These are phyloP conservation scores for Tethea ocularis DNA, from an alignment of 2,888 invertebrate genomes.

Conservation along the genomic window DNA sequence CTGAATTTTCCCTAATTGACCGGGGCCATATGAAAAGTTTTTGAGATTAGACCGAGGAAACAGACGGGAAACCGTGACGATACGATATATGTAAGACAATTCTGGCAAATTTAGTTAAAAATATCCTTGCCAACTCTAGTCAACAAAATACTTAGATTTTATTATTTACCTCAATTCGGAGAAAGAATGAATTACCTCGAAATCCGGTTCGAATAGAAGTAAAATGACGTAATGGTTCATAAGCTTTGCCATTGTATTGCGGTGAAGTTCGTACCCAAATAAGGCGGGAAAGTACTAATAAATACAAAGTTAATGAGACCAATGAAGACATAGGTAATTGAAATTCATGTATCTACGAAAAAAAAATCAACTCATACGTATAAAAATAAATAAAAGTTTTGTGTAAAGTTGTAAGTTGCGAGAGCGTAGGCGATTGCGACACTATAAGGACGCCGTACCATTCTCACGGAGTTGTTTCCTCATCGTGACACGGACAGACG, in stretches of 20 bases:
- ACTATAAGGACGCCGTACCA: slow-evolving; percentile 66
- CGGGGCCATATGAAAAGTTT: no score
- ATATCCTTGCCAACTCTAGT: no score
- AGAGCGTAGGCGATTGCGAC: slow-evolving; percentile 64
- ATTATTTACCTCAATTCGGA: not conserved
- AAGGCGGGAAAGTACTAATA: slow-evolving; percentile 20
- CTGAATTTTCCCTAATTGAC: no score
- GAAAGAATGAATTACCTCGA: not conserved
- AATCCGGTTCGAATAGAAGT: slow-evolving; percentile 8
- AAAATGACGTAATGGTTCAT: slow-evolving; percentile 8
- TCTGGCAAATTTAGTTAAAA: no score
- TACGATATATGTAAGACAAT: no score
- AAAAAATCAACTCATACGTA: no score
- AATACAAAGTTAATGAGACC: slow-evolving; percentile 7
- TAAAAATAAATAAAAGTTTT: not conserved
- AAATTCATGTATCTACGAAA: not conserved
- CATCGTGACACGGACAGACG: slow-evolving; percentile 58
- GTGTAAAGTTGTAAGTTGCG: slow-evolving; percentile 27
- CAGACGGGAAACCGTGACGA: no score
- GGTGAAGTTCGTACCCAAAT: slow-evolving; percentile 17
- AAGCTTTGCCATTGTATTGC: not conserved
- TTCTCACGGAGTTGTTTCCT: slow-evolving; percentile 59
- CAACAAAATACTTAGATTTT: not conserved
- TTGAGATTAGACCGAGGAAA: no score
- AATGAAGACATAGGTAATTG: not conserved